Evolutionary conservation across 2,888 invertebrate genomes (phyloP), one percentile per base, ranked within the genome.

Genomic region (Tiliacea citrago): DNA sequence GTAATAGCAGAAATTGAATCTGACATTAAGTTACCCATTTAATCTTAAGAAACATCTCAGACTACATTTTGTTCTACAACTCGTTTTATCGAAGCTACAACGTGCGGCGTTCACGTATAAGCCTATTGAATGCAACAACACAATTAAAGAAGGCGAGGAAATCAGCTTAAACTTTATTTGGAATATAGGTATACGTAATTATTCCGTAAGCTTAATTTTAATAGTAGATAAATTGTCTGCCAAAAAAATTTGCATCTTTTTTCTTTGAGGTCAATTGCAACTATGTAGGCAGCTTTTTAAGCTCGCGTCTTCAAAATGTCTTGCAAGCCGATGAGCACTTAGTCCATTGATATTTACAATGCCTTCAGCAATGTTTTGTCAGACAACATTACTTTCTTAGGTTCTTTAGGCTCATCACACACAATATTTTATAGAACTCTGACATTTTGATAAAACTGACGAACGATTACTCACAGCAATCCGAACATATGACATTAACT

Each of bases 401-500:
- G 42, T 13, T 55, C 13, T 66, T 60, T 47, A 62, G 45, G 60
- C 55, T 62, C 53, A 62, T 29, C 45, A 12, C 58, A 73, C 42
- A 68, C 39, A 49, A 68, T 73, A 72, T 77, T 75, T 57, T 72
- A 66, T 62, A 72, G 55, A 68, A 65, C 75, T 75, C 57, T 82
- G 75, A 79, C 75, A 86, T 85, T 86, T 86, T 53, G 57, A 45
- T 76, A 24, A 39, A 24, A 29, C 58, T 70, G 73, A 74, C 70
- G 24, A 72, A 79, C 63, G 67, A 79, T 82, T 79, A 75, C 82
- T 84, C 71, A 76, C 63, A 71, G 55, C 57, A 68, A 73, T 79
- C 62, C 66, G 60, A 84, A 73, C 70, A 79, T 73, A 81, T 76
- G 73, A 65, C 68, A 82, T 84, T 82, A 82, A 77, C 66, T 76